Evolutionary conservation across 2,797 vertebrate genomes (phyloP).

Genomic region (Malurus splendens): DNA sequence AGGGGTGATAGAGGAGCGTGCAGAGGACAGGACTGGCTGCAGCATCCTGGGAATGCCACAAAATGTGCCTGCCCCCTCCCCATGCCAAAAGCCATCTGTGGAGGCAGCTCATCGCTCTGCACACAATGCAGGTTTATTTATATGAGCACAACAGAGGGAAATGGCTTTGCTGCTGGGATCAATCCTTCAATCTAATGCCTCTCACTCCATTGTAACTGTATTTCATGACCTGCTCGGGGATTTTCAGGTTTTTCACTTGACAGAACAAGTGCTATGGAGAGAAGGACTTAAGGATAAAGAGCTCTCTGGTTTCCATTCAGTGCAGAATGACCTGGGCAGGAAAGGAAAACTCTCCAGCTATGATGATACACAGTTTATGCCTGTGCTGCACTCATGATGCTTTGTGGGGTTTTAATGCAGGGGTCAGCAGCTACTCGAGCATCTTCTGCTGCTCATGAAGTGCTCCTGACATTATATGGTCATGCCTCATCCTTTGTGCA

Average conservation of each 20-base stretch:
- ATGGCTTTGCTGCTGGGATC: slow-evolving; percentile 63
- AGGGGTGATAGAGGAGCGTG: neutral
- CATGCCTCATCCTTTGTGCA: neutral
- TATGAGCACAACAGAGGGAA: slow-evolving; percentile 52
- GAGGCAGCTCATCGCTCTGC: slow-evolving; percentile 21
- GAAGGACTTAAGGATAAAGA: neutral
- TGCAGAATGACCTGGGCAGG: neutral
- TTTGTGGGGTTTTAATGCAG: neutral
- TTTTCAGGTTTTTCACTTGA: slow-evolving; percentile 42
- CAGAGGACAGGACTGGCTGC: neutral
- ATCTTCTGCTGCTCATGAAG: neutral
- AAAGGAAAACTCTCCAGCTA: neutral
- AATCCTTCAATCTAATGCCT: slow-evolving; percentile 66
- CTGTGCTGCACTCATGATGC: neutral
- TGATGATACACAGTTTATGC: neutral
- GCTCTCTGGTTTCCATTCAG: neutral
- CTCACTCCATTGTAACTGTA: slow-evolving; percentile 61
- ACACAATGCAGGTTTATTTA: slow-evolving; percentile 54
- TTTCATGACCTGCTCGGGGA: slow-evolving; percentile 32
- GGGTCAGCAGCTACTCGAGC: neutral
- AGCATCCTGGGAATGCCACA: neutral
- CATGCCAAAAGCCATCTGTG: neutral
- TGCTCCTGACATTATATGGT: accelerated
- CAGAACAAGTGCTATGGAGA: slow-evolving; percentile 10
- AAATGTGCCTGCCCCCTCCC: neutral